Evolutionary conservation across 2,113 vertebrate genomes (phyloP).

Genomic region (Ophthalmolycus amberensis): DNA sequence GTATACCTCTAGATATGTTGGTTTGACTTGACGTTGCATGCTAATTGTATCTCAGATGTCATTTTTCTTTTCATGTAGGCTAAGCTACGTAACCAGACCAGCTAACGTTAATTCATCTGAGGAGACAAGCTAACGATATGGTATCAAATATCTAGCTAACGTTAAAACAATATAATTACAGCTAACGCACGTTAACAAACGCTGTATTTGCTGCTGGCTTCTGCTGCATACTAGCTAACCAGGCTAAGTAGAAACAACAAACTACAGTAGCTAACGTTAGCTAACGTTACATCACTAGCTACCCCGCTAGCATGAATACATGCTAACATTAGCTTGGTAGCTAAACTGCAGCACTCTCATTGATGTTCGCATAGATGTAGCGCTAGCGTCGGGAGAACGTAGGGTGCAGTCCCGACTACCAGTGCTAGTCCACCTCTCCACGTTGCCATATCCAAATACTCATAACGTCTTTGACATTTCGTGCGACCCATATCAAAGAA

Average conservation of each 20-base stretch:
- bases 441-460: no score
- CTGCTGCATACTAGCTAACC: neutral
- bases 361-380: neutral
- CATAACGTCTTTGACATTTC: neutral
- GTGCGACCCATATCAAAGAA: neutral
- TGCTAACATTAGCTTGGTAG: conserved; percentile 25
- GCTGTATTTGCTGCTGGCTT: neutral
- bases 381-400: neutral
- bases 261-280: neutral
- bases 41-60: conserved; percentile 36
- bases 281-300: neutral
- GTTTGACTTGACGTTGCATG: conserved; percentile 53
- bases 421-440: neutral
- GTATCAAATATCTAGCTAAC: accelerated
- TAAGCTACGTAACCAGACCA: conserved; percentile 38
- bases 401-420: neutral
- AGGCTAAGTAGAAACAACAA: neutral
- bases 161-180: neutral
- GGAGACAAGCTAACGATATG: neutral
- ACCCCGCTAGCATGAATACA: neutral
- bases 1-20: conserved; percentile 8
- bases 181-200: neutral
- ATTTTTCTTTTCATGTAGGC: conserved; percentile 37
- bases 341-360: neutral
- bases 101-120: neutral